Evolutionary conservation across 1,140 invertebrate genomes (phyloP), one percentile per base, ranked within the genome.

Genomic region (Helicoverpa zea): DNA sequence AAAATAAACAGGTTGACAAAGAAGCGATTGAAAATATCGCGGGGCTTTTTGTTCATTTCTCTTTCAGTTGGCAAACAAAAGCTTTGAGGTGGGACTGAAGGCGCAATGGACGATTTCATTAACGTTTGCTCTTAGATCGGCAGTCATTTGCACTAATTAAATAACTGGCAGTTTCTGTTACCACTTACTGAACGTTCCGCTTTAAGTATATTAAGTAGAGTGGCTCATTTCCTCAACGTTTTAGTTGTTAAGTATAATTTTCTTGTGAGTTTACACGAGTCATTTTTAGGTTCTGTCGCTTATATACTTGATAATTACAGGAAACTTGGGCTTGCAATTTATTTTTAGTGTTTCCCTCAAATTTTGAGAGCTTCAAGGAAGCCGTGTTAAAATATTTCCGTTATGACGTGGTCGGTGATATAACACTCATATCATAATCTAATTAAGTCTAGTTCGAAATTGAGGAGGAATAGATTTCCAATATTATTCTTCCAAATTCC

Each of bases 141-240:
- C 52, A 81, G 74, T 63, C 59, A 73, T 84, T 83, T 81, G 75
- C 68, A 47, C 68, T 81, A 82, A 81, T 86, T 80, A 85, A 81
- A 81, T 79, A 80, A 80, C 68, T 78, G 78, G 47, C 75, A 56
- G 64, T 86, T 77, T 84, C 73, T 81, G 58, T 79, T 66, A 75
- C 61, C 59, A 64, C 23, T 66, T 77, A 77, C 49, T 43, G 23
- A 52, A 30, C 23, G 59, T 64, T 77, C 49, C 14, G 49, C 43
- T 63, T 13, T 16, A 43, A 43, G 35, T 43, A 18, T 77, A 76
- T 77, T 64, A 66, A 77, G 51, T 77, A 54, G 51, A 51, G 61
- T 77, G 47, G 47, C 56, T 61, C 30, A 49, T 64, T 77, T 64
- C 75, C 58, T 64, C 35, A 14, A 11, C 18, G 35, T 63, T 43